Conservation (phyloP, 1,140 invertebrate genomes). For the Chelonus insularis region DNA sequence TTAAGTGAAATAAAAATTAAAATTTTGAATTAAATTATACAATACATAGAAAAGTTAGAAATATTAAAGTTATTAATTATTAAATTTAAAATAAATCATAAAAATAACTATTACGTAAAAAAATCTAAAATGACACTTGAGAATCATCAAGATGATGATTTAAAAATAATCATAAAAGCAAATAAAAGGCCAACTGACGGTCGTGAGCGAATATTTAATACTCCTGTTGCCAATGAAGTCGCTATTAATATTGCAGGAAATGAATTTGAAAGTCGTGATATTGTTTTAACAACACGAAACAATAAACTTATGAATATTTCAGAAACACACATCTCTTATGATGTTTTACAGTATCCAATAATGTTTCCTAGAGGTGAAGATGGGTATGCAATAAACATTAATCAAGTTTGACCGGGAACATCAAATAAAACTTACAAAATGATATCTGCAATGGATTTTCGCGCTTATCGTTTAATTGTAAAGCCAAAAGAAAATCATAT, state of each 20-base stretch:
- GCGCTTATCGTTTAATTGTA: slow-evolving; percentile 49
- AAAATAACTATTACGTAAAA: slow-evolving; percentile 47
- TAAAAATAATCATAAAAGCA: slow-evolving; percentile 43
- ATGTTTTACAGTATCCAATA: slow-evolving; percentile 56
- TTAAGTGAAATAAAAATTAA: no score
- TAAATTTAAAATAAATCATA: no score
- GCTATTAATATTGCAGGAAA: slow-evolving; percentile 51
- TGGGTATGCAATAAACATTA: slow-evolving; percentile 47
- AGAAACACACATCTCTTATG: slow-evolving; percentile 50
- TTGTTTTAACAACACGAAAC: no score
- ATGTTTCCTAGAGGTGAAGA: slow-evolving; percentile 55
- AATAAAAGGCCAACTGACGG: slow-evolving; percentile 48
- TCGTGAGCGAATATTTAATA: slow-evolving; percentile 56
- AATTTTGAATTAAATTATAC: no score
- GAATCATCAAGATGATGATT: slow-evolving; percentile 44
- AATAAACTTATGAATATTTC: slow-evolving; percentile 34
- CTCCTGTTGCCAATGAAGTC: slow-evolving; percentile 49
- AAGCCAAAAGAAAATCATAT: slow-evolving; percentile 34
- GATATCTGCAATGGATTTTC: slow-evolving; percentile 49
- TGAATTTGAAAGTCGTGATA: slow-evolving; percentile 27
- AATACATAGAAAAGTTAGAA: no score
- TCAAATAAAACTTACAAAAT: slow-evolving; percentile 35
- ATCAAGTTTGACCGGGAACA: slow-evolving; percentile 37
- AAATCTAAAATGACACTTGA: slow-evolving; percentile 50
- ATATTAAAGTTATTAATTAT: no score